phyloP scores from a whole-genome alignment of 2,888 invertebrate genomes.

The Acanthosoma haemorrhoidale region DNA sequence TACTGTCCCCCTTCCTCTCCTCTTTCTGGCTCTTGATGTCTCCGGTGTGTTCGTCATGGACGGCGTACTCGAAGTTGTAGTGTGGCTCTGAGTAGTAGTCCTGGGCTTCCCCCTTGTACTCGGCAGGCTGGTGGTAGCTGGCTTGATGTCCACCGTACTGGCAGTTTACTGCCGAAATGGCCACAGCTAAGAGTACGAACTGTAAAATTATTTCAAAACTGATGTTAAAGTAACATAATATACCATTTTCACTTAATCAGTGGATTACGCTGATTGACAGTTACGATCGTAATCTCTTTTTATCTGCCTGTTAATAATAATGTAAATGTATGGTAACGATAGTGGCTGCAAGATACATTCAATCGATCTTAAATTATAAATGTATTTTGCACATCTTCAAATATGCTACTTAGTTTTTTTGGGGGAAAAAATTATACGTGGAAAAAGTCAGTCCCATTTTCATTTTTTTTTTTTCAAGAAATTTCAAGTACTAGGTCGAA shows the following conservation, averaged over 20 bases:
- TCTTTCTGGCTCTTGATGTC: constrained; percentile 68
- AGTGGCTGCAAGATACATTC: not conserved
- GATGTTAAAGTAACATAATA: not conserved
- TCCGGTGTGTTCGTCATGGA: constrained; percentile 67
- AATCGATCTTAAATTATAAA: too few species aligned
- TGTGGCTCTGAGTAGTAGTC: constrained; percentile 43
- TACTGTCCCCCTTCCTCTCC: constrained; percentile 65
- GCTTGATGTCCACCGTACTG: constrained; percentile 6
- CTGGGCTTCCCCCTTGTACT: constrained; percentile 23
- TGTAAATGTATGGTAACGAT: too few species aligned
- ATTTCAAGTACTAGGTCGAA: too few species aligned
- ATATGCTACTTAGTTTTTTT: too few species aligned
- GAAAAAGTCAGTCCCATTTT: too few species aligned
- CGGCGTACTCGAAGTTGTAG: constrained; percentile 66
- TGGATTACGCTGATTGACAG: too few species aligned
- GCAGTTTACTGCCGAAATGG: not conserved
- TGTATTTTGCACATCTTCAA: too few species aligned
- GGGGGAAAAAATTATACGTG: too few species aligned
- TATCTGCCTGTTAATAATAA: too few species aligned
- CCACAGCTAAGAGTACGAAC: not conserved
- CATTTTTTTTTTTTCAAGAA: too few species aligned
- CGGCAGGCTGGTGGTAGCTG: not conserved
- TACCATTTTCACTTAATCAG: too few species aligned
- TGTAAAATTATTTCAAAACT: not conserved
- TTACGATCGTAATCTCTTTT: too few species aligned